Conservation (phyloP, 2,113 vertebrate species). For the Etheostoma spectabile region DNA sequence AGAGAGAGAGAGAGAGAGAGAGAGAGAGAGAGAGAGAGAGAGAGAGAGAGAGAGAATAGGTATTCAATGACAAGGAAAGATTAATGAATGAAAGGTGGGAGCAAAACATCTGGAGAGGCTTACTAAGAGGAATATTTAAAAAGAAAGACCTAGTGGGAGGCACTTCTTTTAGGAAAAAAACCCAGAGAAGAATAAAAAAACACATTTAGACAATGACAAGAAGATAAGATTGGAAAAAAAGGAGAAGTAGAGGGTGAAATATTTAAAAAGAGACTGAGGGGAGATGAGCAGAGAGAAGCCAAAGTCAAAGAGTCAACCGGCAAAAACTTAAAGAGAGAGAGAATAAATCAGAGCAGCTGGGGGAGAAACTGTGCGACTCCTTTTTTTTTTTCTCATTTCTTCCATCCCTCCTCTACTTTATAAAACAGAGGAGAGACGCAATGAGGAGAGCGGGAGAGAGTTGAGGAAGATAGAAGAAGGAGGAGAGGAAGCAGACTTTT, state of each 20-base stretch:
- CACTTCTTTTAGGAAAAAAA: not conserved
- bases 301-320: slow-evolving; percentile 39
- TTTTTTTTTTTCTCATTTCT: not conserved
- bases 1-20: not conserved
- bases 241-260: slow-evolving; percentile 56
- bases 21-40: not conserved
- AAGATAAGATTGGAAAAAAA: slow-evolving; percentile 27
- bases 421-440: slow-evolving; percentile 30
- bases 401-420: slow-evolving; percentile 32
- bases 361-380: slow-evolving; percentile 19
- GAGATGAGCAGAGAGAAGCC: slow-evolving; percentile 17
- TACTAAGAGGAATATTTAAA: slow-evolving; percentile 67
- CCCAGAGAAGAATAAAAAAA: slow-evolving; percentile 20
- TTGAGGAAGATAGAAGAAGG: slow-evolving; percentile 12
- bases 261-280: slow-evolving; percentile 47
- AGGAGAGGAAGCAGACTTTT: slow-evolving; percentile 10
- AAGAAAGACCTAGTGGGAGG: slow-evolving; percentile 19
- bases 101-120: slow-evolving; percentile 67
- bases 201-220: slow-evolving; percentile 26
- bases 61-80: slow-evolving; percentile 60
- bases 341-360: slow-evolving; percentile 58
- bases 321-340: slow-evolving; percentile 69
- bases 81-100: slow-evolving; percentile 70
- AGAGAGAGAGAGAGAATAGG: not conserved
- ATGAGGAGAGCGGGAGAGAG: slow-evolving; percentile 34